Conservation (phyloP, 2,797 vertebrate species). For the Triplophysa bombifrons region DNA sequence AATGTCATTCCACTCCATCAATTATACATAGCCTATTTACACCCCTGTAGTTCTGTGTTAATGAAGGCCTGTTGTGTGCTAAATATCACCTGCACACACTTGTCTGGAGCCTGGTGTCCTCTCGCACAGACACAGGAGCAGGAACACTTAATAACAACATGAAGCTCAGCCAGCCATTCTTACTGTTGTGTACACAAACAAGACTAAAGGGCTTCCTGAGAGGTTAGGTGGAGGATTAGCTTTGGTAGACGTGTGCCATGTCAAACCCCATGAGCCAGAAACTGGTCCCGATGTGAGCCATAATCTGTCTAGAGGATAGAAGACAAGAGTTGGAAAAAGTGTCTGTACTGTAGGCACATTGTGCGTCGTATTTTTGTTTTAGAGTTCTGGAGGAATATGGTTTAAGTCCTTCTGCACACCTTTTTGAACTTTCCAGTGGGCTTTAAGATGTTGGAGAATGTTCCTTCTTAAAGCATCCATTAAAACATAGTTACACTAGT, state of each 20-base stretch:
- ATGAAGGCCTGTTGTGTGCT: conserved; percentile 69
- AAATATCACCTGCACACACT: conserved; percentile 72
- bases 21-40: conserved; percentile 69
- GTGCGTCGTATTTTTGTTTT: neutral
- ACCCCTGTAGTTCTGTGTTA: conserved; percentile 69
- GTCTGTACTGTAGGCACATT: neutral
- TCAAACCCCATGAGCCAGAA: conserved; percentile 25
- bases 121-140: conserved; percentile 69
- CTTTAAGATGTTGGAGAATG: too few relatives aligned
- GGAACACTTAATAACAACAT: conserved; percentile 33
- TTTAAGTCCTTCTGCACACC: neutral
- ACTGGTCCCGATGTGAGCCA: neutral
- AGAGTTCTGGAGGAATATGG: neutral
- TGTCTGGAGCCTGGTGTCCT: conserved; percentile 64
- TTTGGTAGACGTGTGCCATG: neutral
- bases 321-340: neutral
- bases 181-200: conserved; percentile 29
- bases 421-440: neutral
- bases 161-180: neutral
- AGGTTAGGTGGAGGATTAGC: neutral
- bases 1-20: conserved; percentile 62
- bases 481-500: too few relatives aligned
- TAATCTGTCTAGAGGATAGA: neutral
- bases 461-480: too few relatives aligned
- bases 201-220: conserved; percentile 4